A percentile compares a stretch with the other conserved stretches of the same genome.
Evolutionary conservation across 2,797 vertebrate species (phyloP).

Genomic region (Cephalopachus bancanus): DNA sequence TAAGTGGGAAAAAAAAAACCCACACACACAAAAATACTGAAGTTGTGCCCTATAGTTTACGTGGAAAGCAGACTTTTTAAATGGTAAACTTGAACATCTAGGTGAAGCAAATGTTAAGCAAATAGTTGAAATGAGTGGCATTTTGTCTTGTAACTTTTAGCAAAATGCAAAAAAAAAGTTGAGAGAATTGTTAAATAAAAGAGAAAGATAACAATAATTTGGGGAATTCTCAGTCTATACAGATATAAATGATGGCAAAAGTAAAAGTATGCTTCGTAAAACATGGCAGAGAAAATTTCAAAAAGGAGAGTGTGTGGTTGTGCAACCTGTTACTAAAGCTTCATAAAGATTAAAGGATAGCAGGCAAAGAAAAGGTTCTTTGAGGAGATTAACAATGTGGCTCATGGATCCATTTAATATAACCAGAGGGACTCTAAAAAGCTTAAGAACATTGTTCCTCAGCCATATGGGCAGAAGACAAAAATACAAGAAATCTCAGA

Average conservation of each 20-base stretch:
- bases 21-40: not conserved
- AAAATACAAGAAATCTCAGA: not conserved
- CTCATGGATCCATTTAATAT: not conserved
- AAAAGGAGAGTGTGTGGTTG: not conserved
- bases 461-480: not conserved
- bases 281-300: not conserved
- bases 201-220: not conserved
- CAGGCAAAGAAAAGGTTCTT: not conserved
- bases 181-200: not conserved
- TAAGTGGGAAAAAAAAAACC: not conserved
- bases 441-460: not conserved
- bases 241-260: not conserved
- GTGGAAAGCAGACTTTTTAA: not conserved
- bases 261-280: not conserved
- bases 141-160: not conserved
- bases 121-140: not conserved
- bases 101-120: not conserved
- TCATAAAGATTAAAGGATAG: not conserved
- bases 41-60: not conserved
- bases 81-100: not conserved
- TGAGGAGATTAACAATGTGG: not conserved
- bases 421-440: not conserved
- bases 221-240: not conserved
- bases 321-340: not conserved
- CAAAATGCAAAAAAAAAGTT: not conserved